Evolutionary conservation across 2,888 invertebrate species (phyloP).

Genomic region (Eupsilia transversa): DNA sequence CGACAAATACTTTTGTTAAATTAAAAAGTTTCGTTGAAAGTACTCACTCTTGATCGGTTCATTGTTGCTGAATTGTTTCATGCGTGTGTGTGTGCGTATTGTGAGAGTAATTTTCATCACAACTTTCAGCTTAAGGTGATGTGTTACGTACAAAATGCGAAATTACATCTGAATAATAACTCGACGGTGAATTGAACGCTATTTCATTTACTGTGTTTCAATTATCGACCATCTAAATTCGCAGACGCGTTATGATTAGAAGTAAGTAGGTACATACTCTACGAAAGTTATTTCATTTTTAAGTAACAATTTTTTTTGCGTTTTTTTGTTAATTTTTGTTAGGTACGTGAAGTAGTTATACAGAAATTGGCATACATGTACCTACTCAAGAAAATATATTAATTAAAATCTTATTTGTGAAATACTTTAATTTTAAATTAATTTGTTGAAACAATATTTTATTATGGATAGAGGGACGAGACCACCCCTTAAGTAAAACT

Average conservation of each 20-base stretch:
- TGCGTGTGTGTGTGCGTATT: conserved; percentile 58
- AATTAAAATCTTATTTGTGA: neutral
- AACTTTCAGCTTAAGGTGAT: conserved; percentile 55
- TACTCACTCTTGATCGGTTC: conserved; percentile 62
- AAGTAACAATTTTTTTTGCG: no score
- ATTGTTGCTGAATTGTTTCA: conserved; percentile 64
- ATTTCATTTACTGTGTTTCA: conserved; percentile 25
- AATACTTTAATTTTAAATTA: neutral
- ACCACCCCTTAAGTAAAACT: conserved; percentile 40
- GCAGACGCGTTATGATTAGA: neutral
- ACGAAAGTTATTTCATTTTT: no score
- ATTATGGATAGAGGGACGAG: neutral
- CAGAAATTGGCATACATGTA: neutral
- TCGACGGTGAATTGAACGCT: conserved; percentile 22
- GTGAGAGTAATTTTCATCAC: conserved; percentile 59
- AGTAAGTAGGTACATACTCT: neutral
- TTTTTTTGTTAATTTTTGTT: neutral
- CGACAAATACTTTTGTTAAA: conserved; percentile 82
- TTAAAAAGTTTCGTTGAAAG: conserved; percentile 71
- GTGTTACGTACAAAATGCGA: conserved; percentile 25
- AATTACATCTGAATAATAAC: conserved; percentile 29
- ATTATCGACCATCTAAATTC: neutral
- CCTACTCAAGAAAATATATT: neutral
- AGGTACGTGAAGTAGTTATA: neutral
- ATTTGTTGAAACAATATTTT: neutral